Percentiles rank a stretch among this genome's conserved stretches.
phyloP scores from a whole-genome alignment of 2,888 invertebrate species.

The Temnothorax unifasciatus region DNA sequence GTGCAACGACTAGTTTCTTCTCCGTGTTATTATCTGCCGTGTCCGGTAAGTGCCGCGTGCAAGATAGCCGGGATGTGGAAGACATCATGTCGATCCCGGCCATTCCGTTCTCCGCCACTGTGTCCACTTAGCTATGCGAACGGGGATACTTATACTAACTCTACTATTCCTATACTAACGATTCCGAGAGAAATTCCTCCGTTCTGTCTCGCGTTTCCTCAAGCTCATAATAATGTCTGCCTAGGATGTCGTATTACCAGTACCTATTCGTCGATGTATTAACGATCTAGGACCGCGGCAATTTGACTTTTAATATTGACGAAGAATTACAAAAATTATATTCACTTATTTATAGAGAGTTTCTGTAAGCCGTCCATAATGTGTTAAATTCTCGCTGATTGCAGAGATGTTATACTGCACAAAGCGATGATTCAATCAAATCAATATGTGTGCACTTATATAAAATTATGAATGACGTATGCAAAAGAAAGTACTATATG shows the following conservation, averaged over 20 bases:
- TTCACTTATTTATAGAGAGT: slow-evolving; percentile 4
- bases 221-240: neutral
- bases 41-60: slow-evolving; percentile 73
- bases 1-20: slow-evolving; percentile 78
- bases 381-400: neutral
- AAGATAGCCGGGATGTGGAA: slow-evolving; percentile 66
- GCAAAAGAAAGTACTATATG: neutral
- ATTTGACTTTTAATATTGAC: slow-evolving; percentile 19
- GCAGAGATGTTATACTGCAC: neutral
- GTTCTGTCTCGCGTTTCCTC: neutral
- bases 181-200: slow-evolving; percentile 61
- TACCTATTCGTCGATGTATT: neutral
- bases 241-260: neutral
- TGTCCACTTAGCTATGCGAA: slow-evolving; percentile 67
- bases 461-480: neutral
- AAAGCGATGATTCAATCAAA: slow-evolving; percentile 13
- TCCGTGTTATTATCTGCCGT: slow-evolving; percentile 78
- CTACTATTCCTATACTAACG: slow-evolving; percentile 69
- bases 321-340: neutral
- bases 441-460: neutral
- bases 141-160: slow-evolving; percentile 55
- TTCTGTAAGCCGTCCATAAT: neutral
- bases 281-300: neutral
- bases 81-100: slow-evolving; percentile 61
- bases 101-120: slow-evolving; percentile 57